phyloP scores from a whole-genome alignment of 2,797 vertebrate genomes.

The Gobio occitaniae region DNA sequence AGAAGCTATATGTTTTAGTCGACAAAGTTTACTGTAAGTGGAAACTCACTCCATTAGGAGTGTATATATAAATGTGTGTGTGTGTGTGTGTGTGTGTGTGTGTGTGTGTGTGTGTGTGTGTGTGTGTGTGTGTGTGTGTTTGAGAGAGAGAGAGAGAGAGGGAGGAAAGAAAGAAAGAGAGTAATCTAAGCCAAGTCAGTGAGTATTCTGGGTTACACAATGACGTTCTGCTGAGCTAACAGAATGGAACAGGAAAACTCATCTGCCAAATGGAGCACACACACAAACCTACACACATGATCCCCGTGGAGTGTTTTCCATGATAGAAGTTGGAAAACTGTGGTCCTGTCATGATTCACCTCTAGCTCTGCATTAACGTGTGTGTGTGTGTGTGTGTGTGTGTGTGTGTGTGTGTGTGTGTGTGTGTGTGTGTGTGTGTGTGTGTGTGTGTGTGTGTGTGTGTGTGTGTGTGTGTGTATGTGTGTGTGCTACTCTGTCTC shows the following conservation, averaged over 20 bases:
- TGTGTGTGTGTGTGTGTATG: constrained; percentile 22
- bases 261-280: constrained; percentile 52
- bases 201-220: constrained; percentile 46
- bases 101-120: neutral
- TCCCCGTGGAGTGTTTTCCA: constrained; percentile 47
- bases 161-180: constrained; percentile 6
- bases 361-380: constrained; percentile 52
- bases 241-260: constrained; percentile 53
- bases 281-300: constrained; percentile 31
- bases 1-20: constrained; percentile 7
- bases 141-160: neutral
- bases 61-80: neutral
- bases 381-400: constrained; percentile 19
- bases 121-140: neutral
- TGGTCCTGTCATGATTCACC: constrained; percentile 41
- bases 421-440: constrained; percentile 23
- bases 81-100: neutral
- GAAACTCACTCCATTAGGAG: constrained; percentile 28
- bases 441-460: constrained; percentile 17
- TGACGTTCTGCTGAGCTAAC: constrained; percentile 60
- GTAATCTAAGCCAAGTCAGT: constrained; percentile 1
- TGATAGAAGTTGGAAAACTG: constrained; percentile 46
- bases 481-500: neutral
- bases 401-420: constrained; percentile 18
- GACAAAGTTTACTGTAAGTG: constrained; percentile 14